Conservation (phyloP, 2,888 invertebrate species). For the Zonitis immaculata region DNA sequence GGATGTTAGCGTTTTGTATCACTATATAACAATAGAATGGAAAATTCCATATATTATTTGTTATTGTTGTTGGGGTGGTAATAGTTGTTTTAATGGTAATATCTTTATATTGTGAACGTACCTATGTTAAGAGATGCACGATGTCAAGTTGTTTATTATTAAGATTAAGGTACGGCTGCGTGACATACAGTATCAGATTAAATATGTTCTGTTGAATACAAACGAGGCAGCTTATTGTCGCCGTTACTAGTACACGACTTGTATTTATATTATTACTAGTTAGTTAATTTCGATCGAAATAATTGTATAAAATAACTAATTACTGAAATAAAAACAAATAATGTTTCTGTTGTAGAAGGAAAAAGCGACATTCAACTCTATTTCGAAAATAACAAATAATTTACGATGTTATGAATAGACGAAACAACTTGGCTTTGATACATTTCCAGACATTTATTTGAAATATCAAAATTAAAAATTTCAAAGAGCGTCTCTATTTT, state of each 20-base stretch:
- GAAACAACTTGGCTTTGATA: background rate
- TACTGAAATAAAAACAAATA: no score
- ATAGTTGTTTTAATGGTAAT: background rate
- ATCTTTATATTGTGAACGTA: background rate
- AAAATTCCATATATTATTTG: background rate
- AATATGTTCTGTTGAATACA: slow-evolving; percentile 39
- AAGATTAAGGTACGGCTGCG: slow-evolving; percentile 32
- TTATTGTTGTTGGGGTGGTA: background rate
- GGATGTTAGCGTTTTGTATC: background rate
- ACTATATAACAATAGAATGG: background rate
- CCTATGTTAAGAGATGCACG: slow-evolving; percentile 17
- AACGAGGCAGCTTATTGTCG: slow-evolving; percentile 36
- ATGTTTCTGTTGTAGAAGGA: no score
- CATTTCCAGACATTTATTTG: no score
- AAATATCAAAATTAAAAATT: no score
- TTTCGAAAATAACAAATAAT: background rate
- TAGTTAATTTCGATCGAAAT: background rate
- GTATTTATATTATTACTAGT: background rate
- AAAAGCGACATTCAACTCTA: no score
- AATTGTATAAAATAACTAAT: background rate
- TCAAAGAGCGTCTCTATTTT: no score
- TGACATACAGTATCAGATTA: slow-evolving; percentile 39
- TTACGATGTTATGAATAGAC: background rate
- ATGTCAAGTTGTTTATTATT: slow-evolving; percentile 32
- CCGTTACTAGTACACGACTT: slow-evolving; percentile 16